phyloP scores from a whole-genome alignment of 2,113 vertebrate genomes.

The Tragelaphus scriptus region DNA sequence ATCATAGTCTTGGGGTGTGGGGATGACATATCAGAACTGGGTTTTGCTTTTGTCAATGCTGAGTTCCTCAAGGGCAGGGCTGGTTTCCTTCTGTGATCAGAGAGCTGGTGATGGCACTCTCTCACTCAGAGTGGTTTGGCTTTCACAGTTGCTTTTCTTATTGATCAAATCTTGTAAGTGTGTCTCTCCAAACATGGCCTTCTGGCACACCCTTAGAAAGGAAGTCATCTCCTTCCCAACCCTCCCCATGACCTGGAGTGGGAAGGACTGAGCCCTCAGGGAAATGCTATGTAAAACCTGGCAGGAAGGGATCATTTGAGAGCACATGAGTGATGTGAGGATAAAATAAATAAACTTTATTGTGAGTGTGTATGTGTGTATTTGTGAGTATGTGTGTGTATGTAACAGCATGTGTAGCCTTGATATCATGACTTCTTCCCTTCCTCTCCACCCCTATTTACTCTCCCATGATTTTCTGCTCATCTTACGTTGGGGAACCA shows the following conservation, averaged over 20 bases:
- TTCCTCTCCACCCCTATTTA: background rate
- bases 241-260: constrained; percentile 49
- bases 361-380: accelerated
- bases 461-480: background rate
- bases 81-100: background rate
- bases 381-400: accelerated
- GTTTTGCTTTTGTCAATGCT: background rate
- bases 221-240: constrained; percentile 32
- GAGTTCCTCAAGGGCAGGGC: background rate
- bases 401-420: background rate
- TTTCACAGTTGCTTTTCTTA: background rate
- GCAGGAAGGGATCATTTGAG: background rate
- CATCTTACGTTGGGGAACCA: background rate
- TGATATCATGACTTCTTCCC: background rate
- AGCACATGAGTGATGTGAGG: background rate
- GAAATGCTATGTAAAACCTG: constrained; percentile 45
- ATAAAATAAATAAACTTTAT: background rate
- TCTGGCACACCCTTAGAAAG: background rate
- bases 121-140: background rate
- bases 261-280: constrained; percentile 10
- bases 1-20: background rate
- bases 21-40: background rate
- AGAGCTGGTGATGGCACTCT: background rate
- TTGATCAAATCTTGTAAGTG: background rate
- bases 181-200: constrained; percentile 20